phyloP scores from a whole-genome alignment of 2,888 invertebrate species.

The Acronicta leporina region DNA sequence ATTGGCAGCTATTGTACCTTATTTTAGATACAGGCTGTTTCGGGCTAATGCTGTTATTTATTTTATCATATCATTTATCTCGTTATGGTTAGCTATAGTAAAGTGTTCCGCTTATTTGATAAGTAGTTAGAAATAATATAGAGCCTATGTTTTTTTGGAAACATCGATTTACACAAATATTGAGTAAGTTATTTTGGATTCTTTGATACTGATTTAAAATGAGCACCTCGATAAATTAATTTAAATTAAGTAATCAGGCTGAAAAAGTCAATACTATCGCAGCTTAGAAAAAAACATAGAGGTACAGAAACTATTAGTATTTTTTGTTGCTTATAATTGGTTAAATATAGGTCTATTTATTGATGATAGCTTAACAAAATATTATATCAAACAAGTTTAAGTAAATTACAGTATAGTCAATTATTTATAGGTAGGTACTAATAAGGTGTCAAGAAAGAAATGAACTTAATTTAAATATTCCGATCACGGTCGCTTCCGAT shows the following conservation, averaged over 20 bases:
- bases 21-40: conserved; percentile 23
- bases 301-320: too few relatives aligned
- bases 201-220: too few relatives aligned
- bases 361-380: too few relatives aligned
- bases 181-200: too few relatives aligned
- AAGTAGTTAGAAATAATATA: conserved; percentile 13
- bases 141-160: not conserved
- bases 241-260: too few relatives aligned
- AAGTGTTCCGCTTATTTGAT: conserved; percentile 4
- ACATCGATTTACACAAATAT: too few relatives aligned
- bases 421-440: not conserved
- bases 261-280: too few relatives aligned
- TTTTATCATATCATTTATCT: conserved; percentile 25
- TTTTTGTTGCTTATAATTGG: too few relatives aligned
- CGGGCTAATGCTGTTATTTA: conserved; percentile 19
- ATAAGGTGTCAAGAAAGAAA: not conserved
- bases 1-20: conserved; percentile 7
- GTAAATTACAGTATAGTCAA: not conserved
- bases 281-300: too few relatives aligned
- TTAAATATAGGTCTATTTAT: too few relatives aligned
- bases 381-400: too few relatives aligned
- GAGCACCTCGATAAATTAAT: too few relatives aligned
- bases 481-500: conserved; percentile 2
- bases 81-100: conserved; percentile 3
- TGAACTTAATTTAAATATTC: conserved; percentile 6